Conservation (phyloP, 2,797 vertebrate genomes). For the Chrosomus eos region DNA sequence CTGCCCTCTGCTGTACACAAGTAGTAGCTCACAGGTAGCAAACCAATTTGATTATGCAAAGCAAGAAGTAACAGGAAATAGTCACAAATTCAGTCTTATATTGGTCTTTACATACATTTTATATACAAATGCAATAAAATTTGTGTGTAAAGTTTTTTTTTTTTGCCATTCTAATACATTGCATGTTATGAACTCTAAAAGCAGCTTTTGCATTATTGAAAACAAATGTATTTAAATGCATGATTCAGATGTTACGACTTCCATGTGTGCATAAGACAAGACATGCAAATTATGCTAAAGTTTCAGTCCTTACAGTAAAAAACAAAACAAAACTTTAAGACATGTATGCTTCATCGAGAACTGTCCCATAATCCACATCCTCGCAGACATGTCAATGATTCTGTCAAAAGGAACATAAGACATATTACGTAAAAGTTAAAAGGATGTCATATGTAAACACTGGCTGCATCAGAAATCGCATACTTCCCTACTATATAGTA, state of each 20-base stretch:
- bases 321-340: background rate
- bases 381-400: constrained; percentile 36
- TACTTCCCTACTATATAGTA: too few relatives aligned
- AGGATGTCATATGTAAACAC: background rate
- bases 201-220: background rate
- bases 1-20: constrained; percentile 43
- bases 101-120: background rate
- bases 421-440: background rate
- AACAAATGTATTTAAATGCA: background rate
- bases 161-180: background rate
- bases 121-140: background rate
- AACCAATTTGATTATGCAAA: background rate
- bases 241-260: background rate
- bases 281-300: background rate
- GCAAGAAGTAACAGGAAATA: background rate
- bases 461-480: too few relatives aligned
- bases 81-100: background rate
- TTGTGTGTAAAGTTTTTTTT: background rate
- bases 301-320: background rate
- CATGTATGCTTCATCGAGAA: background rate
- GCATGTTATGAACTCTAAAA: background rate
- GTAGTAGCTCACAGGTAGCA: background rate
- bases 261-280: background rate
- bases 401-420: constrained; percentile 17
- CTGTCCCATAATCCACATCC: constrained; percentile 1